phyloP scores from a whole-genome alignment of 2,888 invertebrate genomes.

The Branchipolynoe longqiensis region DNA sequence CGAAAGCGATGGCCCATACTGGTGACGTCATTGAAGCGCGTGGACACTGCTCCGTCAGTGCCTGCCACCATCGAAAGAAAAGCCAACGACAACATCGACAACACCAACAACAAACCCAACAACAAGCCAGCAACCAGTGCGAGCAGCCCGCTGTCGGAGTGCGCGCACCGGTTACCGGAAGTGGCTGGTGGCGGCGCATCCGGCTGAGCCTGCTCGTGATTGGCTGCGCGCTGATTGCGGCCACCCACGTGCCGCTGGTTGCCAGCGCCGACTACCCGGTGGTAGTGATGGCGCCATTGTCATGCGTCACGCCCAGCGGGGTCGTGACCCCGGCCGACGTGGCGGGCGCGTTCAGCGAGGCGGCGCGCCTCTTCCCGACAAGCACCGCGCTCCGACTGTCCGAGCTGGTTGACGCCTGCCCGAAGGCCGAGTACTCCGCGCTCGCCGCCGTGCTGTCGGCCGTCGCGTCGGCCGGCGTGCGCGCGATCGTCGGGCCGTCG shows the following conservation, averaged over 20 bases:
- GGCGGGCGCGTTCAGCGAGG: neutral
- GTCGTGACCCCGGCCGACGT: neutral
- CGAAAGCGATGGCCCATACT: conserved; percentile 43
- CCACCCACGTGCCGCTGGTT: neutral
- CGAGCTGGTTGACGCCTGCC: neutral
- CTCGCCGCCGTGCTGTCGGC: neutral
- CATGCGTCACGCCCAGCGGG: neutral
- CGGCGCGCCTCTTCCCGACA: neutral
- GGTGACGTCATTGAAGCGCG: conserved; percentile 24
- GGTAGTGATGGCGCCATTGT: neutral
- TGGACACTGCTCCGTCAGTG: conserved; percentile 32
- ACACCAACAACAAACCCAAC: neutral
- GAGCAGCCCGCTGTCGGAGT: neutral
- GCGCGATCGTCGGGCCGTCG: conserved; percentile 13
- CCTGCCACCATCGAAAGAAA: neutral
- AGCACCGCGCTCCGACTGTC: neutral
- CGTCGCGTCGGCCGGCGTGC: neutral
- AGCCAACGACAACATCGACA: neutral
- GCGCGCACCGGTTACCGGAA: neutral
- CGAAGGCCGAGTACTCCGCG: neutral
- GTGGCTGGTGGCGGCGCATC: neutral
- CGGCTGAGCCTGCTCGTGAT: neutral
- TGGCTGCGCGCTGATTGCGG: neutral
- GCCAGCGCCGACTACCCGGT: neutral
- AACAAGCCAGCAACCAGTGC: neutral